These are phyloP conservation scores for Cinclus mexicanus DNA, from an alignment of 2,113 vertebrate species.

Conservation along the genomic window DNA sequence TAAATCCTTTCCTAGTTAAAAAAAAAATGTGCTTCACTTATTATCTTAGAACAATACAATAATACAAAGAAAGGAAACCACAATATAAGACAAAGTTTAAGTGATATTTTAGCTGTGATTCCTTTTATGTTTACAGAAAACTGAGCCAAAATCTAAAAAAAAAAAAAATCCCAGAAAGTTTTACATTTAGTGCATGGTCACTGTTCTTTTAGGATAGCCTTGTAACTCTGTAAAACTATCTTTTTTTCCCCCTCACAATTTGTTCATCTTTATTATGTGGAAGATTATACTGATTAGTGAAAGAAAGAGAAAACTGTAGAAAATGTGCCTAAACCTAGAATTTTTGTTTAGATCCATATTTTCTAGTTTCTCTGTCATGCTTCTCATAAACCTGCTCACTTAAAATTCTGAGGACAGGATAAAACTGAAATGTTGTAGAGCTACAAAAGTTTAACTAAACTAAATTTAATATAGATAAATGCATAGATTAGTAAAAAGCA, in stretches of 20 bases:
- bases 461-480: not conserved
- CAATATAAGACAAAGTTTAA: not conserved
- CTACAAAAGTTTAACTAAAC: not conserved
- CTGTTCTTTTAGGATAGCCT: not conserved
- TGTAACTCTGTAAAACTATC: not conserved
- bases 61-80: not conserved
- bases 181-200: not conserved
- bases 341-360: not conserved
- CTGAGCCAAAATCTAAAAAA: not conserved
- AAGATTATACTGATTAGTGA: not conserved
- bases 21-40: not conserved
- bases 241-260: not conserved
- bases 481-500: not conserved
- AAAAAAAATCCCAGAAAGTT: not conserved
- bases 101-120: not conserved
- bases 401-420: not conserved
- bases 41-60: not conserved
- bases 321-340: not conserved
- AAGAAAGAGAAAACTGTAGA: not conserved
- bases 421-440: not conserved
- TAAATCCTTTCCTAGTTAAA: not conserved
- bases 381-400: not conserved
- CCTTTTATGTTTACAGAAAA: not conserved
- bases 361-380: not conserved
- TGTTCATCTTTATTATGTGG: not conserved